phyloP scores from a whole-genome alignment of 2,888 invertebrate genomes.

The Athrips mouffetella region DNA sequence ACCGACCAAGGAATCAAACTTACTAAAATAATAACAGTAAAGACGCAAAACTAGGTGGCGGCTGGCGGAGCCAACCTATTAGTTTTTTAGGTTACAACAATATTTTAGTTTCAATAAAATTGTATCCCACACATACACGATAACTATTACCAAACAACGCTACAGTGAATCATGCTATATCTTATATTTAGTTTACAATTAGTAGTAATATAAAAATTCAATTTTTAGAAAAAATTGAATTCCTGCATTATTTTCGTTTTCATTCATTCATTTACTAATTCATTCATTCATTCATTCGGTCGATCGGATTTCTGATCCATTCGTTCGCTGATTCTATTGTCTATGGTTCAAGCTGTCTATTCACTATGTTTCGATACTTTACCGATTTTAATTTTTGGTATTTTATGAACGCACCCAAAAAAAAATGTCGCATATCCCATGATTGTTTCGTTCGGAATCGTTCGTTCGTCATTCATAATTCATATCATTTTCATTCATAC shows the following conservation, averaged over 20 bases:
- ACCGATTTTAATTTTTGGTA: constrained; percentile 5
- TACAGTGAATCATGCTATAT: too few relatives aligned
- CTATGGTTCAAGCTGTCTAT: background rate
- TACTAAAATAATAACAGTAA: constrained; percentile 34
- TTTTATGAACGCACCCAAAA: constrained; percentile 2
- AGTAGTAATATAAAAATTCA: background rate
- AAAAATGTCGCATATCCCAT: background rate
- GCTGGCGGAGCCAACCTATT: background rate
- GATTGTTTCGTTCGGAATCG: background rate
- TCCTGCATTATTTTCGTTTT: background rate
- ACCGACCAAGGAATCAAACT: constrained; percentile 50
- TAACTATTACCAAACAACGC: too few relatives aligned
- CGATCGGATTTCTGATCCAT: background rate
- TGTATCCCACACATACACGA: background rate
- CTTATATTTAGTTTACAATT: too few relatives aligned
- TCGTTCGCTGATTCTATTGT: background rate
- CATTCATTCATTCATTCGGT: constrained; percentile 9
- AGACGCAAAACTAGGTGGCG: constrained; percentile 5
- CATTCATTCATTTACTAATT: too few relatives aligned
- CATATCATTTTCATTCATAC: constrained; percentile 15
- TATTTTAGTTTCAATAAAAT: background rate
- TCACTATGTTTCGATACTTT: constrained; percentile 1
- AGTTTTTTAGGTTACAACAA: background rate
- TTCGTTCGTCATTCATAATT: constrained; percentile 4
- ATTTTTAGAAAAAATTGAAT: background rate